phyloP scores from a whole-genome alignment of 2,113 vertebrate species.

The Caranx ignobilis region DNA sequence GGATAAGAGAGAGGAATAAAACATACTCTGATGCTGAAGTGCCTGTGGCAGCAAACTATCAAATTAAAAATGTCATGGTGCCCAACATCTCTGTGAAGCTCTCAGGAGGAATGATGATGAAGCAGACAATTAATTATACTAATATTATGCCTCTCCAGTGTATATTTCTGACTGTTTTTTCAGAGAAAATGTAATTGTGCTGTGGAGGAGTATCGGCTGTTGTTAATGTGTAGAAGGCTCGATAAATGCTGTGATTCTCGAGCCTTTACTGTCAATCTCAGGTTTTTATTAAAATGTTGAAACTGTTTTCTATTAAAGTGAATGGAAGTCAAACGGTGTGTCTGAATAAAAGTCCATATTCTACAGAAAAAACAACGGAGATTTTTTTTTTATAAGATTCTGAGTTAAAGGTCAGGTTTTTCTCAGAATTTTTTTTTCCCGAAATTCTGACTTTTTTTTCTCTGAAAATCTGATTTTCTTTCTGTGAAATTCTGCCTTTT shows the following conservation, averaged over 20 bases:
- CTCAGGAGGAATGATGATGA: constrained; percentile 39
- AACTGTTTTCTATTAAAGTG: constrained; percentile 6
- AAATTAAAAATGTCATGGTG: constrained; percentile 13
- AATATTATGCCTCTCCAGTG: constrained; percentile 4
- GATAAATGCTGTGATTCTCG: background rate
- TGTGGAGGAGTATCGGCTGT: background rate
- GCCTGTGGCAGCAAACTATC: constrained; percentile 30
- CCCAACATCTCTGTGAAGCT: background rate
- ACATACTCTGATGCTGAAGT: constrained; percentile 29
- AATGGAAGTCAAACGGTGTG: background rate
- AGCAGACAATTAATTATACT: constrained; percentile 16
- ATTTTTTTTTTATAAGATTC: too few relatives aligned
- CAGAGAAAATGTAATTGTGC: constrained; percentile 8
- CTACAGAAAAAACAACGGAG: constrained; percentile 42
- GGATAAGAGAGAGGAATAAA: constrained; percentile 13
- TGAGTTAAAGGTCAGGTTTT: too few relatives aligned
- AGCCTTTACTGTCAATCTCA: constrained; percentile 48
- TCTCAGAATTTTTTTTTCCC: too few relatives aligned
- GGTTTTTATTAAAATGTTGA: constrained; percentile 26
- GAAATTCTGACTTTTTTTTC: too few relatives aligned
- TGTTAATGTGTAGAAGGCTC: constrained; percentile 1
- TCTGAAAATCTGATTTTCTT: too few relatives aligned
- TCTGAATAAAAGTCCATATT: constrained; percentile 1
- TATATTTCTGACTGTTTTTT: constrained; percentile 14
- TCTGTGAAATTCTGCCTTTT: too few relatives aligned